Evolutionary conservation across 1,140 invertebrate genomes (phyloP).

Genomic region (Drosophila asahinai): DNA sequence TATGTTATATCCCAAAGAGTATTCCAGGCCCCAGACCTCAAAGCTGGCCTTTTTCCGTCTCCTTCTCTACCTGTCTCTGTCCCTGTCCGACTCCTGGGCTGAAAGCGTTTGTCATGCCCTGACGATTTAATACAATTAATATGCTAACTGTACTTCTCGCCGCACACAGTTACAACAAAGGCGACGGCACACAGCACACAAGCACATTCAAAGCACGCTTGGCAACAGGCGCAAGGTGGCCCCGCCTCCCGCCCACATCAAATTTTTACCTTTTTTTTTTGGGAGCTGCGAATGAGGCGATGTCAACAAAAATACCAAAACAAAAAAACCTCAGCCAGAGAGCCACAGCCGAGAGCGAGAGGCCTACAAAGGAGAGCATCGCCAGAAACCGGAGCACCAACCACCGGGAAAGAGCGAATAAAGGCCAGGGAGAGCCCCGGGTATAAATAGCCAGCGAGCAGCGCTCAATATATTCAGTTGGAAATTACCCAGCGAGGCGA

Average conservation of each 20-base stretch:
- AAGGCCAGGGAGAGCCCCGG: constrained; percentile 30
- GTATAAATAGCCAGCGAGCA: constrained; percentile 56
- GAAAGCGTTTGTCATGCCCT: constrained; percentile 57
- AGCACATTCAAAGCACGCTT: constrained; percentile 40
- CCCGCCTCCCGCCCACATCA: constrained; percentile 39
- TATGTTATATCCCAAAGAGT: background rate
- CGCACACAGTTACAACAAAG: constrained; percentile 64
- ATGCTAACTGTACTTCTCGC: constrained; percentile 81
- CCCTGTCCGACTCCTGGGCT: constrained; percentile 12
- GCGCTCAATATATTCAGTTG: constrained; percentile 51
- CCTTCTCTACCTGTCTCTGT: constrained; percentile 2
- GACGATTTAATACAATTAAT: constrained; percentile 82
- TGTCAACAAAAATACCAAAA: constrained; percentile 84
- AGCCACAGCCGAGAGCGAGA: constrained; percentile 8
- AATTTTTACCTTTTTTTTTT: constrained; percentile 46
- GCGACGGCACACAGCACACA: constrained; percentile 36
- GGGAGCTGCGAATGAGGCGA: constrained; percentile 74
- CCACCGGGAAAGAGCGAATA: constrained; percentile 20
- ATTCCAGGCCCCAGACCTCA: background rate
- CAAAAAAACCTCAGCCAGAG: constrained; percentile 55
- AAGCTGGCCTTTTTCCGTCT: background rate
- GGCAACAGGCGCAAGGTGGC: constrained; percentile 77
- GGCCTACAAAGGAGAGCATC: constrained; percentile 19
- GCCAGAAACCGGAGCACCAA: constrained; percentile 32
- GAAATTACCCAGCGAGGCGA: constrained; percentile 52